Percentiles rank a stretch among this genome's conserved stretches.
phyloP scores from a whole-genome alignment of 2,888 invertebrate species.

The Tachystola acroxantha region DNA sequence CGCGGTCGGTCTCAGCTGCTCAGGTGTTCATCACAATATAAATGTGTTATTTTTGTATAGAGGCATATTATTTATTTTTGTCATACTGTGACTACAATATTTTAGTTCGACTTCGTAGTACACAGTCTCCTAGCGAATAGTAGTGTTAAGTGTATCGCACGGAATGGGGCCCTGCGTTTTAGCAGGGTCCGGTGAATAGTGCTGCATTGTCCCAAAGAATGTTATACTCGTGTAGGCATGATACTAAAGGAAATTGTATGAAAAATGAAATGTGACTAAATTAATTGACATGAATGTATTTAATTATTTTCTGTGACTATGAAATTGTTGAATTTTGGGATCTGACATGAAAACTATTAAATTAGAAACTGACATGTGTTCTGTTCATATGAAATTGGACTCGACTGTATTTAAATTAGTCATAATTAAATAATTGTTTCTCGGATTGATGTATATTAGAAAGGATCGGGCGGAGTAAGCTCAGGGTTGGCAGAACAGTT shows the following conservation, averaged over 20 bases:
- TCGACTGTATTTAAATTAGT: conserved; percentile 45
- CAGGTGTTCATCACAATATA: conserved; percentile 68
- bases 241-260: conserved; percentile 3
- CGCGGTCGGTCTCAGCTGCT: conserved; percentile 50
- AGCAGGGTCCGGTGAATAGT: conserved; percentile 66
- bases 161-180: conserved; percentile 69
- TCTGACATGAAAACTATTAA: conserved; percentile 27
- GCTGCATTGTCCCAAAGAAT: conserved; percentile 74
- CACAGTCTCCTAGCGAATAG: conserved; percentile 56
- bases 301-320: conserved; percentile 24
- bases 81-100: conserved; percentile 40
- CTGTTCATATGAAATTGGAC: conserved; percentile 31
- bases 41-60: conserved; percentile 74
- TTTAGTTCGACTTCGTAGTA: conserved; percentile 56
- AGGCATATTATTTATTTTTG: conserved; percentile 74
- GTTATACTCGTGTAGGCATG: conserved; percentile 55
- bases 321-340: conserved; percentile 32
- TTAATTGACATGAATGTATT: no score
- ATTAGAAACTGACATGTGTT: conserved; percentile 22
- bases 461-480: conserved; percentile 42
- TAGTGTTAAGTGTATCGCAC: conserved; percentile 63
- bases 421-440: conserved; percentile 37
- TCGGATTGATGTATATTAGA: conserved; percentile 52
- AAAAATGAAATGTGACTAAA: not conserved
- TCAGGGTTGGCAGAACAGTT: conserved; percentile 46